A percentile compares a stretch with the other conserved stretches of the same genome.
These are phyloP conservation scores for Crotalus horridus DNA, from an alignment of 2,113 vertebrate species.

Conservation along the genomic window DNA sequence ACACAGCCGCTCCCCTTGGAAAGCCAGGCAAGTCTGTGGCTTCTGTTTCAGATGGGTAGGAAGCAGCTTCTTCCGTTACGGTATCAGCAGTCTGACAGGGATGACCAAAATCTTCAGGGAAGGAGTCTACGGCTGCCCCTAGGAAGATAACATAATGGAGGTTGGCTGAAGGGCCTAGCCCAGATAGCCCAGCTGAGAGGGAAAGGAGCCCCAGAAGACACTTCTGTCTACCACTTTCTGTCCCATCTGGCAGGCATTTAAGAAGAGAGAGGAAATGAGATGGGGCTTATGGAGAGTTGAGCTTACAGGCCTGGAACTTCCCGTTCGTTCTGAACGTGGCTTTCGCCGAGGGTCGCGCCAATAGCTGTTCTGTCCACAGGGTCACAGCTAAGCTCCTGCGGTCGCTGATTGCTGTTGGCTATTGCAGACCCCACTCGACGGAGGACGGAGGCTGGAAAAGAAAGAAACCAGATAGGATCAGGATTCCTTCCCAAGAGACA, in stretches of 20 bases:
- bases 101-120: background rate
- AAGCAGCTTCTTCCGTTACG: background rate
- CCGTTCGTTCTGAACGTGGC: background rate
- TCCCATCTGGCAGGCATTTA: background rate
- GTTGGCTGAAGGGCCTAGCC: background rate
- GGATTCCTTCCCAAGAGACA: background rate
- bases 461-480: background rate
- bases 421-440: background rate
- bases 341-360: background rate
- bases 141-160: background rate
- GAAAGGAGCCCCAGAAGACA: background rate
- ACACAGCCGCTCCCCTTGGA: background rate
- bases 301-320: background rate
- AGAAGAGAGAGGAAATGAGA: background rate
- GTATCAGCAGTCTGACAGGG: too few species aligned
- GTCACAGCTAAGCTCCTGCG: background rate
- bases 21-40: background rate
- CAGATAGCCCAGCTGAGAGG: background rate
- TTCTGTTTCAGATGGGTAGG: background rate
- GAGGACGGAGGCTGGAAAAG: background rate
- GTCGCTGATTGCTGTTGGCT: fast-evolving
- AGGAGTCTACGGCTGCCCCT: background rate
- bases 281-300: too few species aligned
- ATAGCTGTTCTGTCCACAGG: background rate
- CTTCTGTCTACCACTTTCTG: background rate